phyloP scores from a whole-genome alignment of 1,140 invertebrate species.

The Bombus ignitus region DNA sequence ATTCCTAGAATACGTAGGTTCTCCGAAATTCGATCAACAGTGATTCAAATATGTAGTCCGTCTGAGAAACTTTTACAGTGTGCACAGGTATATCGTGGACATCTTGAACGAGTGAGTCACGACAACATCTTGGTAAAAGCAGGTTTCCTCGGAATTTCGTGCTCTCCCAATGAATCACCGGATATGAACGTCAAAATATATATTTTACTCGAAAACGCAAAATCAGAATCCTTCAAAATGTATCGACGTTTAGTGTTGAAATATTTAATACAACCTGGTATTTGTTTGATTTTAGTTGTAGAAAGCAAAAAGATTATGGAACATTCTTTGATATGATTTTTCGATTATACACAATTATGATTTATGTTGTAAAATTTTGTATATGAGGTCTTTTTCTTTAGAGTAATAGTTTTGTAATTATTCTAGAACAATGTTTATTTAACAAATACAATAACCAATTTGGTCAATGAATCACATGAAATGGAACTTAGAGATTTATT shows the following conservation, averaged over 20 bases:
- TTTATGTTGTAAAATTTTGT: neutral
- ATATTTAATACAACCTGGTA: neutral
- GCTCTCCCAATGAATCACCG: conserved; percentile 54
- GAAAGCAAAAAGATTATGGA: neutral
- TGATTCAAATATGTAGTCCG: neutral
- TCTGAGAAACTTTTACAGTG: conserved; percentile 21
- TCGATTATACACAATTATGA: too few species aligned
- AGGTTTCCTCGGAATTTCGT: conserved; percentile 56
- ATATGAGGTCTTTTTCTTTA: neutral
- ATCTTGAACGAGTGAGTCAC: conserved; percentile 54
- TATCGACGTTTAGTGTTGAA: neutral
- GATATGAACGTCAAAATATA: conserved; percentile 21
- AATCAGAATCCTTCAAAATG: neutral
- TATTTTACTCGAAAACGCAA: conserved; percentile 4
- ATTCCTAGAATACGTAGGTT: neutral
- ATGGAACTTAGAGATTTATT: neutral
- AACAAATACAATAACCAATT: too few species aligned
- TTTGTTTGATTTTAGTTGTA: neutral
- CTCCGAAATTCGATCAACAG: conserved; percentile 37
- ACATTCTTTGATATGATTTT: neutral
- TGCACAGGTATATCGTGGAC: conserved; percentile 17
- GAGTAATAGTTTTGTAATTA: neutral
- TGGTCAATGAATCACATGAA: neutral
- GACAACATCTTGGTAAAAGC: conserved; percentile 38
- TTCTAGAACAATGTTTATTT: too few species aligned